Evolutionary conservation across 2,113 vertebrate genomes (phyloP).

Genomic region (Podarcis muralis): DNA sequence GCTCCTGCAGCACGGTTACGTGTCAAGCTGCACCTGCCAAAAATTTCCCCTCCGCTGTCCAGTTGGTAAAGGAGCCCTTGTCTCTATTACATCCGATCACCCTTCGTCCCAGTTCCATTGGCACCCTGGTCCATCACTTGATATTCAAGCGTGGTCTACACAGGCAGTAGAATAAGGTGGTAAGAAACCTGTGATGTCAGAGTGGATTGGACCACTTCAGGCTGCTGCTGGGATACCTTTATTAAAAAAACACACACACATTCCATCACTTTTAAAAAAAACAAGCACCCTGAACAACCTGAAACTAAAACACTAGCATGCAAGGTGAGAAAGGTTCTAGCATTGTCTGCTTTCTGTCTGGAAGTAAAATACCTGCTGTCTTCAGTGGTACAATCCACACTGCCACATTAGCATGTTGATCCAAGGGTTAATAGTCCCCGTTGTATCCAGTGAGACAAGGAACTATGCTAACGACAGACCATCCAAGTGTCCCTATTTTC

Average conservation of each 20-base stretch:
- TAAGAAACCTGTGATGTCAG: not conserved
- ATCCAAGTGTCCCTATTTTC: no score
- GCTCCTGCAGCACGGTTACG: not conserved
- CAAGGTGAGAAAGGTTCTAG: not conserved
- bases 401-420: not conserved
- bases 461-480: no score
- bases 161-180: not conserved
- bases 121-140: not conserved
- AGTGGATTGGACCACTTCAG: not conserved
- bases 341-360: not conserved
- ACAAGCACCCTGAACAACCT: not conserved
- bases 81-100: not conserved
- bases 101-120: not conserved
- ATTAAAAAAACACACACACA: not conserved
- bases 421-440: not conserved
- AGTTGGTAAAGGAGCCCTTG: not conserved
- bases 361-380: not conserved
- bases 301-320: not conserved
- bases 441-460: no score
- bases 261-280: not conserved
- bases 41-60: not conserved
- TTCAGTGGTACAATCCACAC: not conserved
- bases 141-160: not conserved
- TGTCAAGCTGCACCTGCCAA: slow-evolving; percentile 4
- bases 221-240: not conserved